Evolutionary conservation across 2,888 invertebrate genomes (phyloP).

Genomic region (Lamproptera curius): DNA sequence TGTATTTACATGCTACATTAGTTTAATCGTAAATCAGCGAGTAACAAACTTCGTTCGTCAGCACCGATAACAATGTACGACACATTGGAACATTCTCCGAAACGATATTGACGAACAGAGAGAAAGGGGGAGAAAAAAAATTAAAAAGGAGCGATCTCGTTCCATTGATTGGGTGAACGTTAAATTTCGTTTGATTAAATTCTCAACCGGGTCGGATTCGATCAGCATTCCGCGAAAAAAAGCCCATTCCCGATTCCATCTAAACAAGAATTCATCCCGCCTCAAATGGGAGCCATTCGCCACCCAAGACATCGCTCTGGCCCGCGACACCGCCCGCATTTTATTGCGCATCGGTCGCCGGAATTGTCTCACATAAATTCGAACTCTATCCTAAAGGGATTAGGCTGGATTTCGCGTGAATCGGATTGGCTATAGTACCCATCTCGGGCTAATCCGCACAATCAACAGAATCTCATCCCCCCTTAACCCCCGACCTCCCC

Average conservation of each 20-base stretch:
- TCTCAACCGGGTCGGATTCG: slow-evolving; percentile 15
- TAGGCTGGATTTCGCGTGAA: slow-evolving; percentile 23
- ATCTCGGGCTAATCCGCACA: slow-evolving; percentile 34
- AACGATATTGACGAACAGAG: too few species aligned
- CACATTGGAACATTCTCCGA: too few species aligned
- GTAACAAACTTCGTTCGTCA: too few species aligned
- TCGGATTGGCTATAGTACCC: slow-evolving; percentile 23
- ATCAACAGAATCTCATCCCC: slow-evolving; percentile 33
- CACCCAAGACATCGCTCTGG: slow-evolving; percentile 4
- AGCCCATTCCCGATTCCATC: slow-evolving; percentile 15
- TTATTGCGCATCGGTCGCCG: slow-evolving; percentile 12
- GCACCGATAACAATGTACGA: too few species aligned
- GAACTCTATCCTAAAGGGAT: slow-evolving; percentile 23
- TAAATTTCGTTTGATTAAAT: slow-evolving; percentile 18
- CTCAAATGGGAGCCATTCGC: slow-evolving; percentile 15
- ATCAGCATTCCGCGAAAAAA: slow-evolving; percentile 14
- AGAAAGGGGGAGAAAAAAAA: too few species aligned
- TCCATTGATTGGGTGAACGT: slow-evolving; percentile 10
- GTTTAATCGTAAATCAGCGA: too few species aligned
- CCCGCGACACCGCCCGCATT: slow-evolving; percentile 7
- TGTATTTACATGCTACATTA: too few species aligned
- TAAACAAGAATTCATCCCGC: slow-evolving; percentile 20
- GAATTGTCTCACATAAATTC: slow-evolving; percentile 19
- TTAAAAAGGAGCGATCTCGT: slow-evolving; percentile 5
- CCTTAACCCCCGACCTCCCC: slow-evolving; percentile 6